A percentile compares a stretch with the other conserved stretches of the same genome.
Evolutionary conservation across 1,140 invertebrate genomes (phyloP).

Genomic region (Drosophila kikkawai): DNA sequence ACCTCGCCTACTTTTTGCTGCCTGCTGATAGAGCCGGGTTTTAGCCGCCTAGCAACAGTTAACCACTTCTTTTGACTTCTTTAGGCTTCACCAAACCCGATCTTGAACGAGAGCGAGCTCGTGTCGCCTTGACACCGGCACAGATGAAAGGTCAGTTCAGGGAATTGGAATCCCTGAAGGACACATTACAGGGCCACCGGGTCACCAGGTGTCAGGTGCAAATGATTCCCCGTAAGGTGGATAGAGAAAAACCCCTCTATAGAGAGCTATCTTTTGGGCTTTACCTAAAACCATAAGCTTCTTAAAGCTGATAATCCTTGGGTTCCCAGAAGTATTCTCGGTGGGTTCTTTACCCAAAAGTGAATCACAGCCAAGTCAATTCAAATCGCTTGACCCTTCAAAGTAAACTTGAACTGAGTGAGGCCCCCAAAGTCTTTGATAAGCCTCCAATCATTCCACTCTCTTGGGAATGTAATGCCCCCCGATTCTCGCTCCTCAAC

Average conservation of each 20-base stretch:
- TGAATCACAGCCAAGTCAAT: slow-evolving; percentile 16
- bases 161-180: slow-evolving; percentile 19
- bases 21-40: slow-evolving; percentile 43
- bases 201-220: slow-evolving; percentile 16
- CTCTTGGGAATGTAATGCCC: slow-evolving; percentile 16
- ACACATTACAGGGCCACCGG: slow-evolving; percentile 15
- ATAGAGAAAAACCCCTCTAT: not conserved
- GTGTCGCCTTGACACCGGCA: slow-evolving; percentile 47
- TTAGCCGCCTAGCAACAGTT: slow-evolving; percentile 52
- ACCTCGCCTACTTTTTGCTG: slow-evolving; percentile 9
- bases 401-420: slow-evolving; percentile 55
- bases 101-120: slow-evolving; percentile 32
- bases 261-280: not conserved
- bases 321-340: not conserved
- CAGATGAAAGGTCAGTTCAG: slow-evolving; percentile 51
- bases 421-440: slow-evolving; percentile 28
- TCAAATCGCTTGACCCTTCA: slow-evolving; percentile 9
- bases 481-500: slow-evolving; percentile 6
- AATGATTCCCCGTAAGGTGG: not conserved
- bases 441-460: slow-evolving; percentile 10
- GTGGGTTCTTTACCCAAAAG: slow-evolving; percentile 11
- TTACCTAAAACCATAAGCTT: not conserved
- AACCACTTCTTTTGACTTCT: slow-evolving; percentile 20
- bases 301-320: not conserved
- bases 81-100: slow-evolving; percentile 13